These are phyloP conservation scores for Calephelis nemesis DNA, from an alignment of 1,140 invertebrate genomes.

Conservation along the genomic window DNA sequence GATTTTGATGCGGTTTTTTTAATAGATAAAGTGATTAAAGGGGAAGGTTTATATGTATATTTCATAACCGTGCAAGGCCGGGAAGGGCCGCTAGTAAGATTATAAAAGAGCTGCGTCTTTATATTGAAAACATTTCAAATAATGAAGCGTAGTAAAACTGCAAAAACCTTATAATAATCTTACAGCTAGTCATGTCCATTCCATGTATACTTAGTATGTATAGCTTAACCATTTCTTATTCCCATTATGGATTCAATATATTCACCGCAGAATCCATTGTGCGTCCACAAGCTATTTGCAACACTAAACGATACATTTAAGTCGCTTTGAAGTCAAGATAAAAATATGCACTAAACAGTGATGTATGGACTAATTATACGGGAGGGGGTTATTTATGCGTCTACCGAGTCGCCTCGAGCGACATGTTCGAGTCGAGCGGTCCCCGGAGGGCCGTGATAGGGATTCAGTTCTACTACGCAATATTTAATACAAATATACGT, in stretches of 20 bases:
- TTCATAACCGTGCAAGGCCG: too few species aligned
- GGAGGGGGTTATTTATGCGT: slow-evolving; percentile 37
- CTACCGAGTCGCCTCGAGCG: slow-evolving; percentile 28
- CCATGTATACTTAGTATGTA: neutral
- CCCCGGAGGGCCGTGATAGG: slow-evolving; percentile 23
- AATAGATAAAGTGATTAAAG: too few species aligned
- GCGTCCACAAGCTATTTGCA: slow-evolving; percentile 17
- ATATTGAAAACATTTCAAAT: too few species aligned
- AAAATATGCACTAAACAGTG: slow-evolving; percentile 29
- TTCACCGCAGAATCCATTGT: slow-evolving; percentile 7
- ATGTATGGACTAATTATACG: slow-evolving; percentile 37
- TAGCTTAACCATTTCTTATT: neutral
- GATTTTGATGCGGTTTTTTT: too few species aligned
- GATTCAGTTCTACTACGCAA: slow-evolving; percentile 23
- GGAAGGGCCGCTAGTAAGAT: too few species aligned
- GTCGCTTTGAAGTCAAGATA: slow-evolving; percentile 24
- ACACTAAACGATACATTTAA: slow-evolving; percentile 12
- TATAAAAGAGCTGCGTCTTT: too few species aligned
- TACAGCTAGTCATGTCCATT: too few species aligned
- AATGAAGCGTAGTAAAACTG: too few species aligned
- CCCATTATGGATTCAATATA: slow-evolving; percentile 4
- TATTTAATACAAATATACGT: slow-evolving; percentile 19
- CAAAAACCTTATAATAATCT: too few species aligned
- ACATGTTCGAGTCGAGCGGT: slow-evolving; percentile 20
- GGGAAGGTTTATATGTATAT: too few species aligned